Evolutionary conservation across 2,113 vertebrate species (phyloP).

Genomic region (Cheilinus undulatus): DNA sequence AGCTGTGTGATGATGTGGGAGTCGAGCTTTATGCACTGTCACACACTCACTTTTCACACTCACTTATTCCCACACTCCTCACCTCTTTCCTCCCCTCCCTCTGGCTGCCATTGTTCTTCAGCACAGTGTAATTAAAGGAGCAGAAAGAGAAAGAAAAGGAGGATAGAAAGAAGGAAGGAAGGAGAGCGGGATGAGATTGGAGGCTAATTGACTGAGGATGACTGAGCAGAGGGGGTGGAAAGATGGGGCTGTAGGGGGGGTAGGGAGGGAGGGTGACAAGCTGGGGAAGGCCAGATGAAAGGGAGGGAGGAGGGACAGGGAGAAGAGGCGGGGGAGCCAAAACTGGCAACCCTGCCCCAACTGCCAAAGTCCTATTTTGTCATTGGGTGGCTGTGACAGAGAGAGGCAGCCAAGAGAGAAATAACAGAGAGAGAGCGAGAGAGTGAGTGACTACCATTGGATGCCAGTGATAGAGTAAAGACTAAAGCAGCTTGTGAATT

Average conservation of each 20-base stretch:
- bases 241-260: conserved; percentile 37
- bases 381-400: conserved; percentile 77
- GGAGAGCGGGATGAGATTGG: conserved; percentile 67
- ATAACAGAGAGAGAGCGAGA: conserved; percentile 53
- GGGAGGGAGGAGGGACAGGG: conserved; percentile 66
- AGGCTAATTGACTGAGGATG: conserved; percentile 82
- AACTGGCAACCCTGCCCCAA: conserved; percentile 82
- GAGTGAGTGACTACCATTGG: conserved; percentile 55
- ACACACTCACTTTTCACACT: conserved; percentile 42
- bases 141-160: conserved; percentile 46
- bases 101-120: conserved; percentile 64
- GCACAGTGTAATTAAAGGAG: conserved; percentile 72
- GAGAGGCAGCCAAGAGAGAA: conserved; percentile 68
- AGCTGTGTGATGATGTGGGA: conserved; percentile 41
- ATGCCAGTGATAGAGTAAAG: conserved; percentile 71
- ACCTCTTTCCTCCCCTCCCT: conserved; percentile 45
- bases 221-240: conserved; percentile 69
- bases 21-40: conserved; percentile 19
- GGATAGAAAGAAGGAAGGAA: conserved; percentile 53
- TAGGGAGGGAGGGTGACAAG: conserved; percentile 60
- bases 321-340: conserved; percentile 77
- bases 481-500: conserved; percentile 69
- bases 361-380: conserved; percentile 80
- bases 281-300: conserved; percentile 64
- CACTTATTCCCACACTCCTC: conserved; percentile 67